Evolutionary conservation across 2,113 vertebrate species (phyloP), one percentile per base, ranked within the genome.

Genomic region (Tragelaphus strepsiceros): DNA sequence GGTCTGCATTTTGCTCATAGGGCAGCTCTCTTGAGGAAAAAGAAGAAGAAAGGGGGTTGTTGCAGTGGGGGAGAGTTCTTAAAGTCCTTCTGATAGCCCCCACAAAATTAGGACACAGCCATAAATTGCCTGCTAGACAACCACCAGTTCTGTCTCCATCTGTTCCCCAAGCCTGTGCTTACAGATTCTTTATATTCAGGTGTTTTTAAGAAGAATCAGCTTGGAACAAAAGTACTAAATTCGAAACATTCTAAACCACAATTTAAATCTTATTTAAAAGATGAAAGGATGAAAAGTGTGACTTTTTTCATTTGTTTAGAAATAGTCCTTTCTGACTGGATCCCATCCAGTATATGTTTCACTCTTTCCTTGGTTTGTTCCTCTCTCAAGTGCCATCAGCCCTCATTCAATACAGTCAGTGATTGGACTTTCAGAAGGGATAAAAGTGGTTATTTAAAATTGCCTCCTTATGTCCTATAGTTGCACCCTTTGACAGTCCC

Each of bases 221-320:
- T 62, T 95, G 58, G 26, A 93, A 53, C 30, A 67, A 95, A 93
- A 83, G 43, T 78, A 85, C n/a, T 97, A 81, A 62, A 46, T 87
- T 49, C 24, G 81, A 91, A 96, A 82, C 16, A 58, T 97, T 89
- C 85, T 94, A 90, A 90, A n/a, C 51, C 43, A 85, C 32, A 32
- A 5, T 94, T 85, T 74, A 86, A 84, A 85, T 92, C 53, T 88
- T 95, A 30, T 94, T 98, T 71, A 49, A 88, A 71, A 67, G 26
- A 46, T 59, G 22, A 56, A 53, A 59, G 19, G 24, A 46, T 77
- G 22, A 89, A 19, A 80, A 91, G 13, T 90, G 28, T 49, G 26
- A 43, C 14, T 56, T 11, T 51, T 0, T 82, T 90, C 56, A 22
- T 56, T 92, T 56, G 49, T 94, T 86, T 88, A 92, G 62, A 97